These are phyloP conservation scores for Artemia sp. DNA, from an alignment of 2,888 invertebrate genomes.

Conservation along the genomic window DNA sequence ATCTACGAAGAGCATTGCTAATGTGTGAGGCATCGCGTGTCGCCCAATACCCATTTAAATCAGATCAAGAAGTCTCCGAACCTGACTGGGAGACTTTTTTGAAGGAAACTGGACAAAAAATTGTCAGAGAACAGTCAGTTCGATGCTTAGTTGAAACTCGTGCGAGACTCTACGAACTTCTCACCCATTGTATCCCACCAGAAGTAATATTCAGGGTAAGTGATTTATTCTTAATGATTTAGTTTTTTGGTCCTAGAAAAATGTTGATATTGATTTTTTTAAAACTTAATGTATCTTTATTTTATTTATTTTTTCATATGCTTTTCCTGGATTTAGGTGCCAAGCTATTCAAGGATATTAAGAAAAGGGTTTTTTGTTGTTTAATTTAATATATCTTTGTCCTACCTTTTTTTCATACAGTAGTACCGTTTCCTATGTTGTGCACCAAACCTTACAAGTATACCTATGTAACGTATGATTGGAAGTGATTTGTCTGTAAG, in stretches of 20 bases:
- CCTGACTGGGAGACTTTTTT: constrained; percentile 88
- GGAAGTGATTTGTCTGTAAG: too few species aligned
- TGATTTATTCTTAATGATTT: neutral
- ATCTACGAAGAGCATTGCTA: constrained; percentile 74
- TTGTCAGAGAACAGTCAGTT: constrained; percentile 70
- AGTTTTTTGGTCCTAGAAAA: neutral
- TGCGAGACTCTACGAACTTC: constrained; percentile 72
- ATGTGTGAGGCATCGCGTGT: constrained; percentile 87
- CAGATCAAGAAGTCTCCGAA: constrained; percentile 59
- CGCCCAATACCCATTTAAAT: constrained; percentile 64
- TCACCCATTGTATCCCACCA: constrained; percentile 81
- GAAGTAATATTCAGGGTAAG: constrained; percentile 68
- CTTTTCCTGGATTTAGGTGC: constrained; percentile 14
- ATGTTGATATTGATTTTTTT: neutral
- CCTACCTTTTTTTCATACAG: too few species aligned
- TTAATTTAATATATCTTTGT: neutral
- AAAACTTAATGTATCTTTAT: constrained; percentile 12
- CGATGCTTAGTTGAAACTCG: constrained; percentile 66
- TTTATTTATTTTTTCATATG: constrained; percentile 16
- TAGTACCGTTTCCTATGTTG: too few species aligned
- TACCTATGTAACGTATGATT: too few species aligned
- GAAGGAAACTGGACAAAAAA: constrained; percentile 64
- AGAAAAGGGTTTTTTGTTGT: neutral
- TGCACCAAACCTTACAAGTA: too few species aligned
- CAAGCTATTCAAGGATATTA: constrained; percentile 17